Conservation (phyloP, 2,113 vertebrate genomes). For the Triplophysa rosa region DNA sequence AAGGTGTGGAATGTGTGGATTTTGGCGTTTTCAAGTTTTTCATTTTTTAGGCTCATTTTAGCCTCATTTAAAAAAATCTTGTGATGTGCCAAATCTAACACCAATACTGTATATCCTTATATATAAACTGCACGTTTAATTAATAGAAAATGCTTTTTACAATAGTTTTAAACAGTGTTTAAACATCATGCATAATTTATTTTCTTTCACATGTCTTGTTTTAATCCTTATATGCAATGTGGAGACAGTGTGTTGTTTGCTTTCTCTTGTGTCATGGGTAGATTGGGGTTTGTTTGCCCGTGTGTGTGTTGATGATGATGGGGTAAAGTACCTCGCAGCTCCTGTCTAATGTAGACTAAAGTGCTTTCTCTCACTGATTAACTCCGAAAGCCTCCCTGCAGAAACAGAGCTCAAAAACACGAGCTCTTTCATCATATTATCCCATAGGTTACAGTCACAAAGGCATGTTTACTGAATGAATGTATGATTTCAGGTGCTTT, state of each 20-base stretch:
- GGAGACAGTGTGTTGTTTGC: background rate
- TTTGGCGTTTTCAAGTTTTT: too few relatives aligned
- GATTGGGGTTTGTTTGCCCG: conserved; percentile 11
- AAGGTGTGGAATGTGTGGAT: too few relatives aligned
- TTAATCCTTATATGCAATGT: background rate
- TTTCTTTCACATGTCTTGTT: background rate
- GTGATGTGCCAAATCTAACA: too few relatives aligned
- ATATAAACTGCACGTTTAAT: too few relatives aligned
- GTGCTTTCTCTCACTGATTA: conserved; percentile 59
- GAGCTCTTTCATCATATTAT: conserved; percentile 3
- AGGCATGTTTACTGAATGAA: background rate
- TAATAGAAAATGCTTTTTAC: too few relatives aligned
- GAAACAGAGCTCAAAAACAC: conserved; percentile 30
- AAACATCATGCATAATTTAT: background rate
- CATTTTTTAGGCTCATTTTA: too few relatives aligned
- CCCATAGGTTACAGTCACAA: background rate
- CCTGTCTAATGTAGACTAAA: conserved; percentile 52
- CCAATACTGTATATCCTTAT: too few relatives aligned
- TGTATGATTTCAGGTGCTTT: background rate
- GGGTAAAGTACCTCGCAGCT: conserved; percentile 40
- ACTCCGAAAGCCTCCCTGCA: conserved; percentile 47
- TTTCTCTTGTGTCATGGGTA: conserved; percentile 18
- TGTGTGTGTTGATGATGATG: conserved; percentile 21
- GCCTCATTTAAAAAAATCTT: too few relatives aligned
- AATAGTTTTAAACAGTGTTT: too few relatives aligned